Evolutionary conservation across 2,888 invertebrate genomes (phyloP), one percentile per base, ranked within the genome.

Genomic region (Pachliopta kotzebuea): DNA sequence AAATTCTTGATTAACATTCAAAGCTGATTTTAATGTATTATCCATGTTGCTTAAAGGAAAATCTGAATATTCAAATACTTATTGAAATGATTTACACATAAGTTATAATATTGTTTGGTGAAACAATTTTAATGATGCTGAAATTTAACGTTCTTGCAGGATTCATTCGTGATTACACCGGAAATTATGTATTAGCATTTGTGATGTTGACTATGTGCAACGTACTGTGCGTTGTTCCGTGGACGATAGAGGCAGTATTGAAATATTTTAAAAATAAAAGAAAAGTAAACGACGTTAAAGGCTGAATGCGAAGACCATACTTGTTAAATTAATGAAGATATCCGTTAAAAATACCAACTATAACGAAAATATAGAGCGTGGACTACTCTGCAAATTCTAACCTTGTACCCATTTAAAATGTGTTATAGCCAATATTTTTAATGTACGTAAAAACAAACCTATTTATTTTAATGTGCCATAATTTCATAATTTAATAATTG

Each of bases 111-210:
- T n/a, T n/a, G n/a, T n/a, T n/a, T n/a, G 11, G 37, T 14, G 37
- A 11, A 14, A 14, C 4, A 37, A 17, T 37, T 37, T 37, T 37
- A 17, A 37, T 37, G 11, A 31, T 11, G 31, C 9, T 31, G 31
- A 0, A 31, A 31, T 11, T 37, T 31, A 2, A 20, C 24, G 24
- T 59, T 59, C 1, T 89, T 89, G 29, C 80, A 95, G 95, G 94
- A 69, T 86, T 93, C 66, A 83, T 94, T 37, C 92, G 94, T 71
- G 93, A 94, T 69, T 87, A 89, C 76, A 94, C 94, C 0, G 88
- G 93, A 21, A 94, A 94, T 72, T 94, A 93, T 72, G 81, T 83
- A 3, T 83, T 93, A 68, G 94, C 93, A 1, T 94, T 95, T 74
- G 90, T 93, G 68, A 83, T 93, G 76, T 83, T 95, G 24, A 92